Base-by-base conservation (phyloP, 2,797 vertebrate species). In the Hydrocynus forskahlii region DNA sequence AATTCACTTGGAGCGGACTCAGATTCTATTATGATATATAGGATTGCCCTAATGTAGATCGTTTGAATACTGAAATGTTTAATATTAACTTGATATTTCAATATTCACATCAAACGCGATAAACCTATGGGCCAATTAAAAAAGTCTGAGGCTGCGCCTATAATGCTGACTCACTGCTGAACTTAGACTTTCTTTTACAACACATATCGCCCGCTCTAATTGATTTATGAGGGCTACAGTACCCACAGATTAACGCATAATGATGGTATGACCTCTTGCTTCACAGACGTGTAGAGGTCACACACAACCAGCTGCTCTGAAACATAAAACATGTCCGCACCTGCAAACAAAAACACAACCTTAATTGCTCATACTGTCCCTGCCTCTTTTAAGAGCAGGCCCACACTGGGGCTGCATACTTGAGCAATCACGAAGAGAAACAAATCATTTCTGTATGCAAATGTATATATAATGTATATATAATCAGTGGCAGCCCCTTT, bases 371-470 rank as follows among this genome's bases (percentile, higher is more conserved):
- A 10, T 67, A 71, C 23, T 78, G 23, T 78, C 29, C 21, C 9
- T 1, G 5, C 60, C 68, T 45, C 72, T 59, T 25, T 81, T 64
- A 13, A 54, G n/a, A 85, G 23, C 13, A 50, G 45, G 19, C 38
- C 38, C 72, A 84, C 68, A 70, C 74, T 77, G 70, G 25, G 21
- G 45, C 25, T 9, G 9, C 38, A 75, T 63, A 45, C 74, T 67
- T 66, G 67, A 66, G 68, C 50, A 70, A 78, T 64, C 82, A 86
- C 14, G 57, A 57, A 75, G 43, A 45, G 45, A 66, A 82, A 77
- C 52, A 62, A 84, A 71, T 64, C 43, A 52, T 70, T 59, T 75
- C 59, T 13, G 55, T 77, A 78, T 82, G 83, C 62, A 82, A 73
- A 82, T 82, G 45, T 14, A 67, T 68, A 2, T 35, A n/a, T n/a